Evolutionary conservation across 2,888 invertebrate species (phyloP).

Genomic region (Monopis laevigella): DNA sequence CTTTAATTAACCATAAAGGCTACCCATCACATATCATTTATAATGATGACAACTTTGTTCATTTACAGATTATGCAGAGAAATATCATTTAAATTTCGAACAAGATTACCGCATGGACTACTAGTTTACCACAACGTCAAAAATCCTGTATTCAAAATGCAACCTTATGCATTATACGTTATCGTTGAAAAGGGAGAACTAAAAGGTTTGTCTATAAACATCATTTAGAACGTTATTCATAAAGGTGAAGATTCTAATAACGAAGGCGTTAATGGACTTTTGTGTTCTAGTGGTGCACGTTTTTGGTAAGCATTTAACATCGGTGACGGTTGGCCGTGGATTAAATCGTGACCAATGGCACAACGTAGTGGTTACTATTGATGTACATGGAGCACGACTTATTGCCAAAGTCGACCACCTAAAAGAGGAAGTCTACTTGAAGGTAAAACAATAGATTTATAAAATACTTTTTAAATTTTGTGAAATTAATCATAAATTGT

Average conservation of each 20-base stretch:
- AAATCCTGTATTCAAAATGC: conserved; percentile 82
- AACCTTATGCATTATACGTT: conserved; percentile 90
- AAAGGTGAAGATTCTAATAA: too few species aligned
- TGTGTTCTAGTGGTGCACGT: conserved; percentile 81
- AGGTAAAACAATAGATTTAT: conserved; percentile 47
- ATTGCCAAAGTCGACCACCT: conserved; percentile 87
- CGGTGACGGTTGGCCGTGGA: conserved; percentile 86
- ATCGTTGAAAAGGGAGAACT: conserved; percentile 92
- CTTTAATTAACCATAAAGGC: too few species aligned
- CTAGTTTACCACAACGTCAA: conserved; percentile 92
- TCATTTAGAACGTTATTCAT: too few species aligned
- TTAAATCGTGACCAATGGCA: conserved; percentile 92
- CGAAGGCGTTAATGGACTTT: too few species aligned
- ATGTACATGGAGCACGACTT: conserved; percentile 85
- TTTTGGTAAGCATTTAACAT: conserved; percentile 86
- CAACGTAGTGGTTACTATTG: conserved; percentile 85
- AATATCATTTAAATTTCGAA: conserved; percentile 89
- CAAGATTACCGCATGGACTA: conserved; percentile 86
- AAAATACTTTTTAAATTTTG: neutral
- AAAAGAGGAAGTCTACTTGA: conserved; percentile 82
- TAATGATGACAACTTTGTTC: too few species aligned
- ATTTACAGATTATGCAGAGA: conserved; percentile 82
- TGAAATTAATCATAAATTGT: neutral
- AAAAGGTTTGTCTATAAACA: conserved; percentile 56
- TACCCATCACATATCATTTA: too few species aligned